A percentile compares a stretch with the other conserved stretches of the same genome.
These are phyloP conservation scores for Sinocyclocheilus rhinocerous DNA, from an alignment of 2,113 vertebrate genomes.

Conservation along the genomic window DNA sequence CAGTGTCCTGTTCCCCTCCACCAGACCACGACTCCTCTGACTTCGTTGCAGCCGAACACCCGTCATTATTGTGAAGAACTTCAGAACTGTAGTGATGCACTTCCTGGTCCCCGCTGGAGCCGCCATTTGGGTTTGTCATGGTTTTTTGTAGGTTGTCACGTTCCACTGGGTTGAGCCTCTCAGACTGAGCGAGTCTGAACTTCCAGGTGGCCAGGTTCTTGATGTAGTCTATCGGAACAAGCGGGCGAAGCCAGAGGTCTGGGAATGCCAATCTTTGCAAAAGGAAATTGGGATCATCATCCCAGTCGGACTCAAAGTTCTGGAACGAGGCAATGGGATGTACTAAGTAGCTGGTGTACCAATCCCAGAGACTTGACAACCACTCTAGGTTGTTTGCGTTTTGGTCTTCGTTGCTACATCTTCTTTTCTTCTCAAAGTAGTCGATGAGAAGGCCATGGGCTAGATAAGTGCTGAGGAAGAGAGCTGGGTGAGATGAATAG, in stretches of 20 bases:
- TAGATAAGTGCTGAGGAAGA: constrained; percentile 94
- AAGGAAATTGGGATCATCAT: constrained; percentile 89
- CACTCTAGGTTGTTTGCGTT: constrained; percentile 94
- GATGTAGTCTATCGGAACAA: constrained; percentile 93
- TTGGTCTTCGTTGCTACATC: constrained; percentile 83
- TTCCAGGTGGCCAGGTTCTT: constrained; percentile 90
- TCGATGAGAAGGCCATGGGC: constrained; percentile 92
- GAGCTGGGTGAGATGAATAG: constrained; percentile 94
- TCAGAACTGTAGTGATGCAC: constrained; percentile 51
- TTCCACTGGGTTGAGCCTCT: neutral
- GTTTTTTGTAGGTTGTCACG: constrained; percentile 16
- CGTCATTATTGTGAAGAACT: constrained; percentile 44
- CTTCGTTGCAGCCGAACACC: constrained; percentile 4
- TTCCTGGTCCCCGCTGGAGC: constrained; percentile 8
- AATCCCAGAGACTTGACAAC: constrained; percentile 97
- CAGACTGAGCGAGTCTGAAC: constrained; percentile 71
- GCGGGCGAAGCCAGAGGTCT: constrained; percentile 93
- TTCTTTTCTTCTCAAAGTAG: constrained; percentile 95
- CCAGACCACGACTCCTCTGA: constrained; percentile 25
- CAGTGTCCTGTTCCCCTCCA: constrained; percentile 64
- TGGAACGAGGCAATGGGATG: constrained; percentile 93
- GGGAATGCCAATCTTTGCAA: constrained; percentile 92
- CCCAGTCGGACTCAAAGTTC: constrained; percentile 91
- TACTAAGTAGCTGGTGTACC: constrained; percentile 95
- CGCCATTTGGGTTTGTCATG: neutral